Evolutionary conservation across 2,113 vertebrate genomes (phyloP).

Genomic region (Melanerpes formicivorus): DNA sequence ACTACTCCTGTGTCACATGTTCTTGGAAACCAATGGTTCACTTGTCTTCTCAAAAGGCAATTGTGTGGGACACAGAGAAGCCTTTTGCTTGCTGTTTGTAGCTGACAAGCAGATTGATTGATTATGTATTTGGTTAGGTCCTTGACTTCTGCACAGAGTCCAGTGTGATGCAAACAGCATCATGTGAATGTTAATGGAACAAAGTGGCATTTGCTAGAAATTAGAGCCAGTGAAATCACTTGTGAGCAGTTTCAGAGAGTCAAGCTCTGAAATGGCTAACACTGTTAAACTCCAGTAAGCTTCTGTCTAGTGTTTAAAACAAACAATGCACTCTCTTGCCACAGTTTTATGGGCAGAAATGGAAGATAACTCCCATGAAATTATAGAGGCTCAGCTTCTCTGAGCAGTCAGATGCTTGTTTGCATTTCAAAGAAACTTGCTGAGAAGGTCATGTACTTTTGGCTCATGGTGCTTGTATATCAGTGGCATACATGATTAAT

Average conservation of each 20-base stretch:
- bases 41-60: conserved; percentile 10
- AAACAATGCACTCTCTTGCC: neutral
- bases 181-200: accelerated
- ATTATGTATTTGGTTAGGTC: conserved; percentile 17
- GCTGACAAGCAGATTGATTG: conserved; percentile 9
- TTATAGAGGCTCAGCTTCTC: neutral
- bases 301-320: neutral
- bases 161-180: neutral
- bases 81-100: neutral
- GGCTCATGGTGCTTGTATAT: neutral
- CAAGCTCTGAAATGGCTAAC: neutral
- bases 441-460: neutral
- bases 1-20: neutral
- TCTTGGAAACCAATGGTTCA: neutral
- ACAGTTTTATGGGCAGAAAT: neutral
- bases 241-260: neutral
- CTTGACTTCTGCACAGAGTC: neutral
- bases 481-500: neutral
- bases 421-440: conserved; percentile 1
- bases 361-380: neutral
- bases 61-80: conserved; percentile 22
- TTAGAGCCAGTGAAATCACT: neutral
- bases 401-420: neutral
- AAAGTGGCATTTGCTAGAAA: neutral
- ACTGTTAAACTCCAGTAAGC: neutral